These are phyloP conservation scores for Drosophila setifemur DNA, from an alignment of 1,140 invertebrate species.

Conservation along the genomic window DNA sequence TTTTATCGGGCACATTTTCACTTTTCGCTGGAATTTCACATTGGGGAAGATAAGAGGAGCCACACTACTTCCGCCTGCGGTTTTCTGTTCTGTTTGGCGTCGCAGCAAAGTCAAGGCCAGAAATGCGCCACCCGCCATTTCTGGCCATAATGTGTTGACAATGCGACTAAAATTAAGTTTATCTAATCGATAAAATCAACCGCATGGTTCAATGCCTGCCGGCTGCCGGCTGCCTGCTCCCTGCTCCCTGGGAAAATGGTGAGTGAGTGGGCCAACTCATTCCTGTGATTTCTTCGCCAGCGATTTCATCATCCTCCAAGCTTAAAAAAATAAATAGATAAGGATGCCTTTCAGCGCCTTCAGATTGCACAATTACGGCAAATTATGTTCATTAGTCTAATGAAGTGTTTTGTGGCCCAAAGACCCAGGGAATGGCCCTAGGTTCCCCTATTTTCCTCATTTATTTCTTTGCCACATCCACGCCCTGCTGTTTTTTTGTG, in stretches of 20 bases:
- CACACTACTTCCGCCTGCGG: slow-evolving; percentile 67
- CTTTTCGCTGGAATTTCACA: slow-evolving; percentile 41
- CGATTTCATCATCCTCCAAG: slow-evolving; percentile 34
- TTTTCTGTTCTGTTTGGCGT: not conserved
- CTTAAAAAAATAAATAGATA: slow-evolving; percentile 19
- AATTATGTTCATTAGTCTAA: slow-evolving; percentile 77
- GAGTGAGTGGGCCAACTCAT: not conserved
- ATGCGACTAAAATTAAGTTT: slow-evolving; percentile 75
- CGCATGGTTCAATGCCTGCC: slow-evolving; percentile 42
- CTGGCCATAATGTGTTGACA: slow-evolving; percentile 44
- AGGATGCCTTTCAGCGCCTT: slow-evolving; percentile 6
- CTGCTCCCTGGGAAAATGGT: slow-evolving; percentile 27
- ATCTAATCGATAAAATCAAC: slow-evolving; percentile 71
- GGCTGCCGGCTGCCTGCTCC: no score
- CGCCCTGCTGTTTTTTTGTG: slow-evolving; percentile 36
- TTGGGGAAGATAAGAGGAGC: slow-evolving; percentile 43
- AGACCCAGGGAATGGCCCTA: slow-evolving; percentile 14
- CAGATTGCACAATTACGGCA: slow-evolving; percentile 60
- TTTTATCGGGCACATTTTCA: slow-evolving; percentile 69
- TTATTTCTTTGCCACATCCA: slow-evolving; percentile 8
- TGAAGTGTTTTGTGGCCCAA: slow-evolving; percentile 65
- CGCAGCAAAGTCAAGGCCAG: slow-evolving; percentile 66
- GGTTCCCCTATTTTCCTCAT: no score
- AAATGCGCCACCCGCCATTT: slow-evolving; percentile 4
- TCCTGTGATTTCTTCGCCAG: slow-evolving; percentile 38